Percentiles rank a stretch among this genome's conserved stretches.
Evolutionary conservation across 35 echinoderm and acorn worm genomes (phyloP).

Genomic region (Anneissia japonica): DNA sequence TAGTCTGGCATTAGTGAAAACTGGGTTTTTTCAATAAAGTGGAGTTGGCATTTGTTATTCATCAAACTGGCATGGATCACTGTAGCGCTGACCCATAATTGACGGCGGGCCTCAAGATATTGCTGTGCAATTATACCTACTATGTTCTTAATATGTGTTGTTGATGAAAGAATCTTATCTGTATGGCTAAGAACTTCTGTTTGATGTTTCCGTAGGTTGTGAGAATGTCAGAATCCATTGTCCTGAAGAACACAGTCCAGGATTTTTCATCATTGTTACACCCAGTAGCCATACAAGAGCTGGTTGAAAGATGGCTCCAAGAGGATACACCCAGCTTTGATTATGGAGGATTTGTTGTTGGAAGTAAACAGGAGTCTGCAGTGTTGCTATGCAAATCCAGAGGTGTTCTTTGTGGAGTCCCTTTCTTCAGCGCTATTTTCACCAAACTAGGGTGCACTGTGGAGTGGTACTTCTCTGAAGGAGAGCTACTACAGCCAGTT

Average conservation of each 20-base stretch:
- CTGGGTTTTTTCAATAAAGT: no score
- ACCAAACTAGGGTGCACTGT: slow-evolving; percentile 62
- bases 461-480: slow-evolving; percentile 59
- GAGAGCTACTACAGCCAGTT: slow-evolving; percentile 46
- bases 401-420: slow-evolving; percentile 87
- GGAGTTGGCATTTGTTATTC: no score
- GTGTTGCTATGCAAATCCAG: slow-evolving; percentile 86
- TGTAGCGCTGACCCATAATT: no score
- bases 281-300: slow-evolving; percentile 28
- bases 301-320: slow-evolving; percentile 57
- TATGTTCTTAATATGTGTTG: no score
- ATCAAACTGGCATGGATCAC: no score
- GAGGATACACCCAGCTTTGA: slow-evolving; percentile 92
- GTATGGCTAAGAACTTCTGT: no score
- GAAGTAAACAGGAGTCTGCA: slow-evolving; percentile 69
- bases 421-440: slow-evolving; percentile 91
- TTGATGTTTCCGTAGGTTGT: no score
- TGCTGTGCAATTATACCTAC: no score
- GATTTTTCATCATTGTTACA: slow-evolving; percentile 20
- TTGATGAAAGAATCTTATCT: no score
- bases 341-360: slow-evolving; percentile 87
- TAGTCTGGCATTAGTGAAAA: no score
- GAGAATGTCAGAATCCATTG: neutral
- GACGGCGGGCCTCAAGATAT: no score
- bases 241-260: neutral